Evolutionary conservation across 2,797 vertebrate species (phyloP), one percentile per base, ranked within the genome.

Genomic region (Melanotaenia boesemani): DNA sequence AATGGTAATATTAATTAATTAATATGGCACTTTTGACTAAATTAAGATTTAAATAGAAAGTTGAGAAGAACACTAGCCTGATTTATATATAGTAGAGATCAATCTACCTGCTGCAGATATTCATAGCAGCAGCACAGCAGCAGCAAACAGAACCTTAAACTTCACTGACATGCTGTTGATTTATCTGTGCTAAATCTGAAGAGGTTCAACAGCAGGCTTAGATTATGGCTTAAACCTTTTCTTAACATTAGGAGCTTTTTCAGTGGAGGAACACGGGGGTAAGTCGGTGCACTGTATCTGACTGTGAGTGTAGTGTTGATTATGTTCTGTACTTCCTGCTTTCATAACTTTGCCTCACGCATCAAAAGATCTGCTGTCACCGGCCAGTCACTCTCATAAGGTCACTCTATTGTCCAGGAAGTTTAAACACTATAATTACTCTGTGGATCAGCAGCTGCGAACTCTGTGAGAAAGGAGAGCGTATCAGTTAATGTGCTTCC

Each of bases 291-390:
- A 70, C 82, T 84, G 84, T 85, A 87, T 74, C 44, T 18, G 44
- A 46, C 84, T 82, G 79, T 50, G 64, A 86, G 69, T 68, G 61
- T 67, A 59, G 64, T 93, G 91, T 91, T 92, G 89, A 88, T 82
- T 91, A 88, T 92, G 85, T 57, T 79, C 76, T 82, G 83, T 72
- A 82, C 84, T 89, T 91, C 90, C 85, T 92, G 93, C 87, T 94
- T 91, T 91, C 72, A 89, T 92, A 94, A 90, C 89, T 93, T 93
- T 48, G 72, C 67, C 76, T 92, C 90, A 93, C 85, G 90, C 91
- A 81, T 91, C 88, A 90, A 80, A 74, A 88, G 73, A 76, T 48
- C 77, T 82, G 71, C 72, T 81, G 71, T 74, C 80, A 75, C 86
- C 77, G 85, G 84, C 72, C 84, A 37, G 67, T 75, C 67, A 48